Base-by-base conservation (phyloP, 30 jellyfish, hydroid and myxozoan species). In the Aurelia aurita complex sp. Pacific region DNA sequence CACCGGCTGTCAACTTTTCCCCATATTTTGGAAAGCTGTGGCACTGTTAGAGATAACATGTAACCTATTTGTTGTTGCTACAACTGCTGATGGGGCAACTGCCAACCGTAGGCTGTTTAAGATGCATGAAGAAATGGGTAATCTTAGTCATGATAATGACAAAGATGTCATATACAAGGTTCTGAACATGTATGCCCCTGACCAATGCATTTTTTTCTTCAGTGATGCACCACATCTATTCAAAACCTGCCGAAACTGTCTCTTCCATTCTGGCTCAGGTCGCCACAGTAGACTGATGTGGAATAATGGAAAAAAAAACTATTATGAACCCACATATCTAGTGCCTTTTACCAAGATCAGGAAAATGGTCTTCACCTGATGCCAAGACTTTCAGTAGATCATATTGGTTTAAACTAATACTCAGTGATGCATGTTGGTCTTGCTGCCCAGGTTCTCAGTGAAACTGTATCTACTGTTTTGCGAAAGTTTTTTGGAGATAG, bases 51-150 rank as follows among this genome's bases (percentile, higher is more conserved):
- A 85, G 60, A 10, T 71, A 33, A 42, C 5, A 5, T 65, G 80
- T 17, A 86, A 86, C n/a, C 71, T 77, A 55, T 16, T 17, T 19
- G 92, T 76, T 15, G 81, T 86, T 63, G 94, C 93, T 36, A 69
- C 88, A 29, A 86, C 92, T 33, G 94, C 96, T 67, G 93, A 86
- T 64, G 87, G 92, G 43, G 96, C 94, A 35, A 1, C 96, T 8
- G 46, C 92, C 10, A 86, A 77, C 67, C 52, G 92, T 4, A 42
- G 68, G n/a, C 65, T 76, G 53, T 76, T 32, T 32, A 64, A 83
- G 50, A 64, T 86, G 88, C 88, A 76, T 10, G 63, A 51, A 42
- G 64, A 15, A 5, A 10, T 75, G 12, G 29, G 59, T 32, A 1
- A 13, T 38, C 50, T 38, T 38, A 38, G 5, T 38, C 50, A 38